Conservation (phyloP, 2,888 invertebrate genomes). For the Carterocephalus palaemon region DNA sequence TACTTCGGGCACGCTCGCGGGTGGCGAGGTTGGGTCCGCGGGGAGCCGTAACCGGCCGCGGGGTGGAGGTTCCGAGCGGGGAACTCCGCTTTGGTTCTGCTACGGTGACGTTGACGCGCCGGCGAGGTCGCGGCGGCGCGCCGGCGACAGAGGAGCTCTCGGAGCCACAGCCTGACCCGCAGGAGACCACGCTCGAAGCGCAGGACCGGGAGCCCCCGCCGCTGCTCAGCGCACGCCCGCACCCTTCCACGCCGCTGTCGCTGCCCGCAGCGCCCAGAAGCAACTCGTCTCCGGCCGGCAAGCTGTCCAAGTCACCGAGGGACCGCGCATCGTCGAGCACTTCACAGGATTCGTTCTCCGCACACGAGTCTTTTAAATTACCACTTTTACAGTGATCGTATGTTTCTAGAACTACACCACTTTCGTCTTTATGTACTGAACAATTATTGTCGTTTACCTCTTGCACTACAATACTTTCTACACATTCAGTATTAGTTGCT, state of each 20-base stretch:
- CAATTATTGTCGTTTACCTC: slow-evolving; percentile 40
- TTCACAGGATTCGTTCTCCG: slow-evolving; percentile 56
- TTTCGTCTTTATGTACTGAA: slow-evolving; percentile 47
- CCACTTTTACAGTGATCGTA: slow-evolving; percentile 42
- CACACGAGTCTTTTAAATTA: slow-evolving; percentile 47
- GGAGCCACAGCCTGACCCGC: slow-evolving; percentile 88
- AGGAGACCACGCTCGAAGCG: slow-evolving; percentile 88
- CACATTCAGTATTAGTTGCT: slow-evolving; percentile 36
- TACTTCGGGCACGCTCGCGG: slow-evolving; percentile 79
- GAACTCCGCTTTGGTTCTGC: slow-evolving; percentile 74
- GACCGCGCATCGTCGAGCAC: slow-evolving; percentile 66
- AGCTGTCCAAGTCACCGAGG: slow-evolving; percentile 63
- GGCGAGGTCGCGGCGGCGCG: slow-evolving; percentile 66
- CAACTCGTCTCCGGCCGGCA: slow-evolving; percentile 66
- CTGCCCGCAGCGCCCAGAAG: slow-evolving; percentile 82
- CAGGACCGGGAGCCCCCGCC: slow-evolving; percentile 84
- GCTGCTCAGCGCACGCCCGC: slow-evolving; percentile 84
- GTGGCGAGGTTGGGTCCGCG: slow-evolving; percentile 74
- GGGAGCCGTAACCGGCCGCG: slow-evolving; percentile 72
- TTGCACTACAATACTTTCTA: slow-evolving; percentile 37
- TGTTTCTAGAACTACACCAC: slow-evolving; percentile 45
- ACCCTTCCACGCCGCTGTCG: slow-evolving; percentile 89
- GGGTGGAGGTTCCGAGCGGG: slow-evolving; percentile 73
- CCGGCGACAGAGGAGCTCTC: slow-evolving; percentile 86
- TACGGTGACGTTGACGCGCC: slow-evolving; percentile 80